Conservation (phyloP, 2,888 invertebrate species). For the Drosophila hawaiiensis region DNA sequence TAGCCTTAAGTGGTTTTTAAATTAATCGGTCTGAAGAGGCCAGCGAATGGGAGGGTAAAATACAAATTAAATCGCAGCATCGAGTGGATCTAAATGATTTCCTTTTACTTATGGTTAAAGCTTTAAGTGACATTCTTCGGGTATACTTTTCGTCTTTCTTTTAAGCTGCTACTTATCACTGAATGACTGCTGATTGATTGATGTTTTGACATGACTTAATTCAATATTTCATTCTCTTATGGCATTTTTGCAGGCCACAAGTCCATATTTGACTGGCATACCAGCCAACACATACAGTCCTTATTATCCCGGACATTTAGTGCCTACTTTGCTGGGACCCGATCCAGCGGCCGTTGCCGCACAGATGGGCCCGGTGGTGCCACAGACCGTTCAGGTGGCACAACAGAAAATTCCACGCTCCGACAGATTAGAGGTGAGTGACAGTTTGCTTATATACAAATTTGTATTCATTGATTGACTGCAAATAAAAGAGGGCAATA, state of each 20-base stretch:
- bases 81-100: not conserved
- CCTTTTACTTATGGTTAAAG: not conserved
- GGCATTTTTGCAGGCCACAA: conserved; percentile 89
- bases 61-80: not conserved
- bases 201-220: conserved; percentile 17
- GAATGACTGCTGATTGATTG: conserved; percentile 27
- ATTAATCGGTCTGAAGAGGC: not conserved
- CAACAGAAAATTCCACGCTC: conserved; percentile 98
- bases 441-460: conserved; percentile 19
- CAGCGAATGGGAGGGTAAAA: not conserved
- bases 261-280: conserved; percentile 96
- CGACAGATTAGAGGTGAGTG: conserved; percentile 97
- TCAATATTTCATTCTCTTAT: conserved; percentile 23
- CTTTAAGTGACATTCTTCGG: not conserved
- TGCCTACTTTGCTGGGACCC: conserved; percentile 95
- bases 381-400: conserved; percentile 94
- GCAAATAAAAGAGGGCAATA: conserved; percentile 44
- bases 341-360: conserved; percentile 93
- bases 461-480: conserved; percentile 46
- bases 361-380: conserved; percentile 91
- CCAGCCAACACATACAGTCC: conserved; percentile 96
- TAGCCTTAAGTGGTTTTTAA: not conserved
- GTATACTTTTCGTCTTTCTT: not conserved
- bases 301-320: conserved; percentile 94
- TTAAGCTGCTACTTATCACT: not conserved